Percentiles rank a stretch among this genome's conserved stretches.
Evolutionary conservation across 2,113 vertebrate genomes (phyloP).

Genomic region (Pterocles gutturalis): DNA sequence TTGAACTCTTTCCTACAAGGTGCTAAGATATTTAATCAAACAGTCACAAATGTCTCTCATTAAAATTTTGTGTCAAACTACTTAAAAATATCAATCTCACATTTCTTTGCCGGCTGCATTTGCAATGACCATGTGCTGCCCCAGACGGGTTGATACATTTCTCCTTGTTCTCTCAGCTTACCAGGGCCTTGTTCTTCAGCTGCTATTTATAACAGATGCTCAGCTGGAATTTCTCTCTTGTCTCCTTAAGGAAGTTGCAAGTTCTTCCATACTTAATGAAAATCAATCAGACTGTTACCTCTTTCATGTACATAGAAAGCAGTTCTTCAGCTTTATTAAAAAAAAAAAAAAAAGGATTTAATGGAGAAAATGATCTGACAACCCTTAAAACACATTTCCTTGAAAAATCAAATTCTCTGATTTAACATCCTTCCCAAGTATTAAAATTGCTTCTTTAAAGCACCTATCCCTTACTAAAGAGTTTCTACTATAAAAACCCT

Average conservation of each 20-base stretch:
- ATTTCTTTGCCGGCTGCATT: not conserved
- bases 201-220: not conserved
- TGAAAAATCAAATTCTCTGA: constrained; percentile 1
- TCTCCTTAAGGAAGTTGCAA: not conserved
- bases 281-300: not conserved
- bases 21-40: not conserved
- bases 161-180: not conserved
- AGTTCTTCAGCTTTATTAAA: not conserved
- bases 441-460: not conserved
- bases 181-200: not conserved
- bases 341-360: not conserved
- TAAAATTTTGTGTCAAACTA: not conserved
- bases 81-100: not conserved
- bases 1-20: not conserved
- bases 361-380: not conserved
- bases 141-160: not conserved
- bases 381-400: not conserved
- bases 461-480: not conserved
- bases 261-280: not conserved
- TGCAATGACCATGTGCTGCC: fast-evolving
- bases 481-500: not conserved
- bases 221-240: not conserved
- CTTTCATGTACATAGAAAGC: not conserved
- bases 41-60: not conserved
- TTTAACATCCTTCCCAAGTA: not conserved